Conservation (phyloP, 2,797 vertebrate species). For the Macroramphosus scolopax region DNA sequence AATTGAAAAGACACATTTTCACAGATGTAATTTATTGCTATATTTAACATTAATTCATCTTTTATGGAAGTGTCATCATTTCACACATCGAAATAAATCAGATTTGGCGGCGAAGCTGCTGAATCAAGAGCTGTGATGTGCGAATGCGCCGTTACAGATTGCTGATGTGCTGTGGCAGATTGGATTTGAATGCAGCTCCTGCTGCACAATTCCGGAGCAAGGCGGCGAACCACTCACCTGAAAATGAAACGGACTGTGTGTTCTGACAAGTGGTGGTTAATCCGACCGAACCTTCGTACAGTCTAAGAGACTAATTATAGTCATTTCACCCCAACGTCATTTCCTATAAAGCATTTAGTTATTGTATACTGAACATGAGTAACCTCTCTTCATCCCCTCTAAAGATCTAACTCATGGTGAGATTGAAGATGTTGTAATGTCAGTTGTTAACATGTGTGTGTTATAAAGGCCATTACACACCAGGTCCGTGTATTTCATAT, state of each 20-base stretch:
- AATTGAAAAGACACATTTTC: slow-evolving; percentile 3
- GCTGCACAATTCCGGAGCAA: slow-evolving; percentile 41
- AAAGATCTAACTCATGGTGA: too few relatives aligned
- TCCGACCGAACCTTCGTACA: slow-evolving; percentile 17
- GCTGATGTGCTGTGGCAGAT: slow-evolving; percentile 37
- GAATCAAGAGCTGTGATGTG: slow-evolving; percentile 46
- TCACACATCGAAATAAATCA: slow-evolving; percentile 33
- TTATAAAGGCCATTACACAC: too few relatives aligned
- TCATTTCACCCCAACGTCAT: too few relatives aligned
- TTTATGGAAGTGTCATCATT: slow-evolving; percentile 14
- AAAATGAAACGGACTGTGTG: slow-evolving; percentile 29
- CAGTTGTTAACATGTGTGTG: too few relatives aligned
- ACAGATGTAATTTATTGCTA: neutral
- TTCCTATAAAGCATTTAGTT: too few relatives aligned
- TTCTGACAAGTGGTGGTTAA: slow-evolving; percentile 8
- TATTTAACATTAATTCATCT: slow-evolving; percentile 5
- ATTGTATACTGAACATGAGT: too few relatives aligned
- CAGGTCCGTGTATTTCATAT: too few relatives aligned
- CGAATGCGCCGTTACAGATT: slow-evolving; percentile 43
- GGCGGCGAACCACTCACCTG: too few relatives aligned
- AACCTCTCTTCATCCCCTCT: too few relatives aligned
- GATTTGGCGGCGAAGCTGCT: slow-evolving; percentile 40
- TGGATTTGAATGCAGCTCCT: slow-evolving; percentile 54
- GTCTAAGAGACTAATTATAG: too few relatives aligned
- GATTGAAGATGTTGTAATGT: too few relatives aligned